Base-by-base conservation (phyloP, 1,140 invertebrate genomes). In the Drosophila yakuba region DNA sequence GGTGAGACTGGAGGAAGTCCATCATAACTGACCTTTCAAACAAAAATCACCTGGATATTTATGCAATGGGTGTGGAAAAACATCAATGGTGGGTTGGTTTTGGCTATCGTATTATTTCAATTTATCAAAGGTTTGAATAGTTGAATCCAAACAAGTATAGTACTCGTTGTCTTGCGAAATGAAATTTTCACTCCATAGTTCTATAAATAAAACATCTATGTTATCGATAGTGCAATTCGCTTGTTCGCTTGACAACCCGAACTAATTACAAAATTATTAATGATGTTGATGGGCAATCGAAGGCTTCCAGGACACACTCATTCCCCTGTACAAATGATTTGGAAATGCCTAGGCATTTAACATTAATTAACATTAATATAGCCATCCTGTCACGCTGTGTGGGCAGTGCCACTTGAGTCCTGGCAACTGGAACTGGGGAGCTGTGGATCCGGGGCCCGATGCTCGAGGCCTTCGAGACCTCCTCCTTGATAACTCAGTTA, bases 311-410 rank as follows among this genome's bases (percentile, higher is more conserved):
- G 32, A 32, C 32, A 32, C 32, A 32, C 32, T 10, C 8, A 32
- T 8, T 10, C 8, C 7, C 8, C 7, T 2, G 25, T 48, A 48
- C 39, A 57, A 74, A 80, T 69, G 77, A 69, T 79, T 80, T 69
- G 48, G 36, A 39, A 80, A 74, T 61, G 77, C 73, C 69, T 48
- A 32, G 54, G 60, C 71, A 80, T 74, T 80, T 64, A 69, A 80
- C 76, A 80, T 80, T 80, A 80, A 80, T 80, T 80, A 80, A 80
- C 77, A 61, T 63, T 80, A 74, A 80, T 74, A 67, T 56, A 75
- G 77, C 61, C 25, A 56, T 77, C 56, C 47, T 68, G 50, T 38
- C 4, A 5, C 2, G 8, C 52, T n/a, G 51, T 32, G 32, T 32
- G 32, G 7, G 8, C 32, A 10, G 32, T 32, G 32, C 32, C 32